Evolutionary conservation across 2,888 invertebrate species (phyloP).

Genomic region (Sesia bembeciformis): DNA sequence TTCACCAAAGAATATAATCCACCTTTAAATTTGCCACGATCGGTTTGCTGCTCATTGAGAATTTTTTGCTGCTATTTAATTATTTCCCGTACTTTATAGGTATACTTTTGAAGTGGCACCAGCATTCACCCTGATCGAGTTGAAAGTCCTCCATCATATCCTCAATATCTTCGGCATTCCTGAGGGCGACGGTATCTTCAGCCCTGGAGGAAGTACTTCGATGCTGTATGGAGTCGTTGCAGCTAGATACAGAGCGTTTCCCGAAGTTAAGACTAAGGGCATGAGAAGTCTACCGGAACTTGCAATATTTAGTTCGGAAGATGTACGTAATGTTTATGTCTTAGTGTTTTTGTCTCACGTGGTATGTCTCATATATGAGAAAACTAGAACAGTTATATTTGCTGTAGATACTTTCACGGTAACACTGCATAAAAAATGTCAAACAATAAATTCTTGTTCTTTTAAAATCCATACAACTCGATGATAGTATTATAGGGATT

Average conservation of each 20-base stretch:
- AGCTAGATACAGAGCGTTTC: conserved; percentile 79
- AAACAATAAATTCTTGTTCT: not conserved
- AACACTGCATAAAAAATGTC: not conserved
- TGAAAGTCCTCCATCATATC: conserved; percentile 75
- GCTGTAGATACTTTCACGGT: no score
- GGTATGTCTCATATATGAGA: not conserved
- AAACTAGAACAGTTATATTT: not conserved
- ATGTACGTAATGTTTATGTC: conserved; percentile 77
- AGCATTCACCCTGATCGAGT: conserved; percentile 83
- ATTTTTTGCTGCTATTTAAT: no score
- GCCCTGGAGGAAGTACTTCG: conserved; percentile 86
- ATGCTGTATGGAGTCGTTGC: conserved; percentile 86
- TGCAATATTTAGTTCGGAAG: conserved; percentile 84
- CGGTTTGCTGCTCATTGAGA: no score
- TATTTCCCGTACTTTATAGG: conserved; percentile 42
- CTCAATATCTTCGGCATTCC: conserved; percentile 77
- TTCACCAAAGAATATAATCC: no score
- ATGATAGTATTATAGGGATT: no score
- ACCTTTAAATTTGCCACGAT: no score
- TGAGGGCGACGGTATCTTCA: conserved; percentile 83
- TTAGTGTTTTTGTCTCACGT: not conserved
- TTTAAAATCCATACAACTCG: not conserved
- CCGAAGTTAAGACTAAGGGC: conserved; percentile 81
- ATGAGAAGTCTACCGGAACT: conserved; percentile 76
- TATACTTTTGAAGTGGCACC: conserved; percentile 89